These are phyloP conservation scores for Chaetodon trifascialis DNA, from an alignment of 2,113 vertebrate genomes.

Conservation along the genomic window DNA sequence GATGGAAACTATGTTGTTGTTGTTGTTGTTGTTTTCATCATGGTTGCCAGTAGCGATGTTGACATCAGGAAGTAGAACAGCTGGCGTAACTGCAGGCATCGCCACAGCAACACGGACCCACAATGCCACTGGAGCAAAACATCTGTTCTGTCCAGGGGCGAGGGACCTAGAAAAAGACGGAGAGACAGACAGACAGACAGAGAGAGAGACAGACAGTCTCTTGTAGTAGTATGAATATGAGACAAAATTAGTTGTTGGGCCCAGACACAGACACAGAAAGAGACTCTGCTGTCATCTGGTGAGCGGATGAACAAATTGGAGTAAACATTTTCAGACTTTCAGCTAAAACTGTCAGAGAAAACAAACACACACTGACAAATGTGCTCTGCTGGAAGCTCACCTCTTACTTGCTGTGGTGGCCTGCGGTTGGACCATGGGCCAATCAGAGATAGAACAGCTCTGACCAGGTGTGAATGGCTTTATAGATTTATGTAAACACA, in stretches of 20 bases:
- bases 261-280: background rate
- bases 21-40: slow-evolving; percentile 39
- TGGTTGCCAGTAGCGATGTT: slow-evolving; percentile 60
- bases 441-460: too few species aligned
- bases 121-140: slow-evolving; percentile 59
- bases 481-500: too few species aligned
- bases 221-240: background rate
- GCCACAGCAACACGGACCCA: slow-evolving; percentile 59
- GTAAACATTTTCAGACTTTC: too few species aligned
- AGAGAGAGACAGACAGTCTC: background rate
- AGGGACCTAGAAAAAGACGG: slow-evolving; percentile 34
- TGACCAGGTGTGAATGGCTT: too few species aligned
- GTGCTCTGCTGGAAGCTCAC: too few species aligned
- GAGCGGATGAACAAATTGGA: too few species aligned
- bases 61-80: slow-evolving; percentile 61
- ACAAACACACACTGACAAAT: too few species aligned
- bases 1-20: slow-evolving; percentile 13
- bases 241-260: background rate
- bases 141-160: slow-evolving; percentile 69
- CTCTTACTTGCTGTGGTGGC: too few species aligned
- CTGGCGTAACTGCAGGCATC: slow-evolving; percentile 72
- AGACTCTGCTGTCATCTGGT: too few species aligned
- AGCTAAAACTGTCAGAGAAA: too few species aligned
- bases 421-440: too few species aligned
- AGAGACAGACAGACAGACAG: background rate